Base-by-base conservation (phyloP, 2,113 vertebrate species). In the Chaetodon trifascialis region DNA sequence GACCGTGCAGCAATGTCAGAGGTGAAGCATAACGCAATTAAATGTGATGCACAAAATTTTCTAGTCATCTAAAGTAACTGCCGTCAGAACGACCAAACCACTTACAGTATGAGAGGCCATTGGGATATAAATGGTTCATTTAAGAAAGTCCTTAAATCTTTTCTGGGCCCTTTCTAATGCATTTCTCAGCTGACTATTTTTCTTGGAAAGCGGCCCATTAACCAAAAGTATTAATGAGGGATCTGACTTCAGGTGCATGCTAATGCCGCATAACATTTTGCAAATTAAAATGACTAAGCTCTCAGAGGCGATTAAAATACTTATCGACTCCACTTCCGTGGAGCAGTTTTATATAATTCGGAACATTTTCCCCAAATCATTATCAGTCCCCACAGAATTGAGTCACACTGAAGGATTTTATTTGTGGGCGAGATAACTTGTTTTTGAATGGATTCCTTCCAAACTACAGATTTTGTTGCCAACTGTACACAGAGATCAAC, bases 211-310 rank as follows among this genome's bases (percentile, higher is more conserved):
- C 49, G 56, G 70, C 36, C 60, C 38, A 76, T 63, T 69, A 64
- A 81, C 15, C 10, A 8, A 56, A 65, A 54, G n/a, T 30, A 77
- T 64, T 60, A 73, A 72, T 44, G 46, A 71, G 34, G 44, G 16
- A 23, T 70, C 52, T 72, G n/a, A 64, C 75, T 74, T 86, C 79
- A 76, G 80, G 78, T 73, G 67, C 10, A 49, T 70, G 25, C 63
- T 80, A 83, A 88, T 73, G 23, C 73, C 66, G 71, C 60, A 79
- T 36, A 51, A 69, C 63, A 73, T 86, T 73, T 82, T 56, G 60
- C 36, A 76, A 77, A 80, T 88, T 73, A 83, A 80, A 84, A 76
- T 36, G 0, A 67, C 72, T 52, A 59, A 64, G 11, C 60, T 80
- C 70, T 70, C 75, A 49, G 11, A 9, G 46, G 69, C 73, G 64